Base-by-base conservation (phyloP, 23 tunicate genomes). In the Styela clava region DNA sequence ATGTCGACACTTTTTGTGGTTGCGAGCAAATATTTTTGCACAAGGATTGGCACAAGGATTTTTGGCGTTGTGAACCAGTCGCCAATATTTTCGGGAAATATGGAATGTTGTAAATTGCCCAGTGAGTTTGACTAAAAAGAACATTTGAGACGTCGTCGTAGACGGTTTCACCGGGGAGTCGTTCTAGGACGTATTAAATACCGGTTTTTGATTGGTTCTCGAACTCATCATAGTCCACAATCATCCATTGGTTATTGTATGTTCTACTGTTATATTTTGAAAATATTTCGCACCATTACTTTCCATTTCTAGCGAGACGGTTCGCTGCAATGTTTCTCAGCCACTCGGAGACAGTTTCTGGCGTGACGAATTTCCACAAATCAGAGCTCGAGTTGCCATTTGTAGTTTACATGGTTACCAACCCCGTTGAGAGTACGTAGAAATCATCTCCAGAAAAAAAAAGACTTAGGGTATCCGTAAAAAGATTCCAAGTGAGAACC, bases 201-300 rank as follows among this genome's bases (percentile, higher is more conserved):
- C 61, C 62, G 25, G 85, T 68, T 16, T 80, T 62, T 62, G 67
- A 28, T 7, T 83, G 79, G 2, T 73, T 79, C 31, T 69, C 25
- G 69, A 86, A 81, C 34, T 73, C 20, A 51, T 86, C 81, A 72
- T 80, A 86, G 35, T 86, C 90, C 62, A 86, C 51, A 28, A 86
- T 63, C 90, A 86, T 86, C 90, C 90, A 86, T 32, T 86, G 90
- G 67, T 86, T 86, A 64, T 86, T 86, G 64, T 86, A 86, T 67
- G 90, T 86, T 32, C 90, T 85, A 34, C 90, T 86, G 74, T 86
- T 86, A 30, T 72, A 81, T 34, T 25, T 29, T 0, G 64, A 28
- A 61, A 86, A 86, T 12, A 74, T 81, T 67, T 69, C 29, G 33
- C 81, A 73, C 90, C 90, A 86, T 2, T 81, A 81, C 24, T 33